Percentiles rank a stretch among this genome's conserved stretches.
Evolutionary conservation across 2,113 vertebrate species (phyloP).

Genomic region (Tragelaphus scriptus): DNA sequence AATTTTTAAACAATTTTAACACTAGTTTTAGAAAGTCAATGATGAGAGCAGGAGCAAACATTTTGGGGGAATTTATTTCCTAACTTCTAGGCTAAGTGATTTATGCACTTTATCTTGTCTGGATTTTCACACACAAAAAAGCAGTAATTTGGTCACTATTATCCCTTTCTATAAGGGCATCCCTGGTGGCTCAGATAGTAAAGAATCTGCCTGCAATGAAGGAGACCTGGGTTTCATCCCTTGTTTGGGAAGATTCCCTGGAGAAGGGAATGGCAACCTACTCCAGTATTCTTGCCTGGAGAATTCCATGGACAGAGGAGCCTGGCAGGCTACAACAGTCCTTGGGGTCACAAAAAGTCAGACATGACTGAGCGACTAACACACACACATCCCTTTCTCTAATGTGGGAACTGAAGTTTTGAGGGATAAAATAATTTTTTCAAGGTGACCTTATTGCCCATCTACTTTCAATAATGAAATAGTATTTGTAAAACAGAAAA

Average conservation of each 20-base stretch:
- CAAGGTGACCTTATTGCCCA: not conserved
- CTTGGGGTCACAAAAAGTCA: not conserved
- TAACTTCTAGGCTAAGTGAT: not conserved
- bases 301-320: not conserved
- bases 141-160: not conserved
- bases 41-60: not conserved
- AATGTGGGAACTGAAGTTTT: not conserved
- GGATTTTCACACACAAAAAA: not conserved
- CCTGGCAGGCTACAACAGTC: not conserved
- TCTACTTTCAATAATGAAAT: not conserved
- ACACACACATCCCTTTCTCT: not conserved
- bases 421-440: not conserved
- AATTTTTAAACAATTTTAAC: not conserved
- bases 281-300: not conserved
- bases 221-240: not conserved
- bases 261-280: not conserved
- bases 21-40: not conserved
- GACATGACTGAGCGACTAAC: not conserved
- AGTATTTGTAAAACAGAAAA: not conserved
- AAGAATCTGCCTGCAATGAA: not conserved
- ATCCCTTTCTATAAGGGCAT: not conserved
- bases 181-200: not conserved
- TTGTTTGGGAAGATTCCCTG: not conserved
- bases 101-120: not conserved
- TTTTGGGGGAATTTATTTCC: not conserved